A percentile compares a stretch with the other conserved stretches of the same genome.
Evolutionary conservation across 2,113 vertebrate species (phyloP).

Genomic region (Antigone vipio): DNA sequence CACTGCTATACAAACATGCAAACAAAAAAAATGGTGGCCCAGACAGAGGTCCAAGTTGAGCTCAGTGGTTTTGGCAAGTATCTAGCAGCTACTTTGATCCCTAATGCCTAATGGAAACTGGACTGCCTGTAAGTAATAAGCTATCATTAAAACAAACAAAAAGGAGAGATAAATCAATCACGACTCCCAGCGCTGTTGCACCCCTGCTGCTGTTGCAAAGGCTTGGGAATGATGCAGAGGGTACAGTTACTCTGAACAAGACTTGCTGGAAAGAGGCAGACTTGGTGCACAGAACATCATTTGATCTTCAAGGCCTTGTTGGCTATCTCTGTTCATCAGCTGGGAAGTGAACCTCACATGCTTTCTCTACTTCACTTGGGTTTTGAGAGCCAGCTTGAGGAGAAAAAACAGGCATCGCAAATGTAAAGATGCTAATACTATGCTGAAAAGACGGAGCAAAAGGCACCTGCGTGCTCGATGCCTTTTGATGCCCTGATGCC

Average conservation of each 20-base stretch:
- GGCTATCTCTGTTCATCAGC: accelerated
- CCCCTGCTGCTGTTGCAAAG: background rate
- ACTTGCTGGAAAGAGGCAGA: background rate
- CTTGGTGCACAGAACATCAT: background rate
- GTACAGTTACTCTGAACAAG: background rate
- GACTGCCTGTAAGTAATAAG: background rate
- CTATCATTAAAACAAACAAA: background rate
- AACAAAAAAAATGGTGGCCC: background rate
- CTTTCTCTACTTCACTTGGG: background rate
- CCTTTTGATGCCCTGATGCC: background rate
- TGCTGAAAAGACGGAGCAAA: background rate
- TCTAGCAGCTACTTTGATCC: background rate
- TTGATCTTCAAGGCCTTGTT: background rate
- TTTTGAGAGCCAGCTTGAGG: background rate
- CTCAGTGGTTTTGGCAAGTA: background rate
- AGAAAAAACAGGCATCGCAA: background rate
- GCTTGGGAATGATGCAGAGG: background rate
- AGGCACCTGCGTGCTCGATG: background rate
- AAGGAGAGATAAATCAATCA: background rate
- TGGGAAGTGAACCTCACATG: background rate
- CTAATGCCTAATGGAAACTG: background rate
- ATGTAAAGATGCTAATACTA: background rate
- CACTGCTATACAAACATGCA: background rate
- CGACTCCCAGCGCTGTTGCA: background rate
- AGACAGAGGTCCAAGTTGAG: background rate